phyloP scores from a whole-genome alignment of 2,888 invertebrate genomes.

The Chloromyia formosa region DNA sequence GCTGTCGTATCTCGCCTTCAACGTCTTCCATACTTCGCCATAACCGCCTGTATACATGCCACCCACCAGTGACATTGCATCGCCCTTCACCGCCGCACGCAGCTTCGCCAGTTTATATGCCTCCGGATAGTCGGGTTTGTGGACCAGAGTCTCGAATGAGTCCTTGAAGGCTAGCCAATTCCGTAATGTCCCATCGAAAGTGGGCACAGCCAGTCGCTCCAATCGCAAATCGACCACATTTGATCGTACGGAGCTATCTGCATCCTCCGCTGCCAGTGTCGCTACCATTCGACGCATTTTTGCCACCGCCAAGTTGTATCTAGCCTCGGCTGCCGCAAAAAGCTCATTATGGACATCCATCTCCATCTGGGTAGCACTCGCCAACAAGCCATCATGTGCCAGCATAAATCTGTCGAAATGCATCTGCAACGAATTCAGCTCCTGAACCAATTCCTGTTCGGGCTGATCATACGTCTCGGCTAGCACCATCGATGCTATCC shows the following conservation, averaged over 20 bases:
- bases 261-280: not conserved
- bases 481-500: not conserved
- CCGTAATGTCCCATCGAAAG: constrained; percentile 41
- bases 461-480: not conserved
- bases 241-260: not conserved
- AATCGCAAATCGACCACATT: constrained; percentile 22
- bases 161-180: constrained; percentile 32
- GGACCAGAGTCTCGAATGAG: constrained; percentile 39
- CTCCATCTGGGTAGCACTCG: not conserved
- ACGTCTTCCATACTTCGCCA: not conserved
- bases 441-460: not conserved
- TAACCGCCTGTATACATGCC: not conserved
- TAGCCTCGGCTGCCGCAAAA: not conserved
- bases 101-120: constrained; percentile 45
- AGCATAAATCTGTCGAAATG: constrained; percentile 17
- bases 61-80: not conserved
- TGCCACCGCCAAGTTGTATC: not conserved
- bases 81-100: constrained; percentile 33
- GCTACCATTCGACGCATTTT: not conserved
- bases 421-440: no score
- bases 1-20: not conserved
- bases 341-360: constrained; percentile 7
- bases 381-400: constrained; percentile 14
- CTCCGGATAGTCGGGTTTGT: constrained; percentile 39
- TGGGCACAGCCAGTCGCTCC: constrained; percentile 42